Evolutionary conservation across 2,113 vertebrate genomes (phyloP).

Genomic region (Oryzias woworae): DNA sequence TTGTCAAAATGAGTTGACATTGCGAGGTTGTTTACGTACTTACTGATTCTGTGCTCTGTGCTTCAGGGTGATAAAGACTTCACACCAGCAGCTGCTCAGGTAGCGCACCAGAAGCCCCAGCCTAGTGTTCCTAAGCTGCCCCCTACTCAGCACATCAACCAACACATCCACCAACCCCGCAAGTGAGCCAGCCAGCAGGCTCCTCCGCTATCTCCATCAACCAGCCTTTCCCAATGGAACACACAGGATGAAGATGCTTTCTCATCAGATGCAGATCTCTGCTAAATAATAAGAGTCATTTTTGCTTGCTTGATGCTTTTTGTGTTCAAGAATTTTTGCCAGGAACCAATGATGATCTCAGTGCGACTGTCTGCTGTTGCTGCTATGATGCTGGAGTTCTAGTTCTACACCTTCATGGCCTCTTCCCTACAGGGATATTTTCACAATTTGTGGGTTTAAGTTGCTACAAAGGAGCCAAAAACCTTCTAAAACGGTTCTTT

Average conservation of each 20-base stretch:
- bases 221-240: conserved; percentile 60
- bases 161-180: conserved; percentile 97
- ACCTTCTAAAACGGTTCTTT: conserved; percentile 19
- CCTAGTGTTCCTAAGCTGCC: conserved; percentile 89
- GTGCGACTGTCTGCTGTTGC: conserved; percentile 17
- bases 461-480: conserved; percentile 5
- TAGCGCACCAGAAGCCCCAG: conserved; percentile 98
- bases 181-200: conserved; percentile 80
- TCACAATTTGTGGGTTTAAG: conserved; percentile 29
- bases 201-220: conserved; percentile 51
- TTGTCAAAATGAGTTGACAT: no score
- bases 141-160: conserved; percentile 81
- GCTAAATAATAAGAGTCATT: conserved; percentile 30
- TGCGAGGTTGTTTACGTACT: not conserved
- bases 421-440: conserved; percentile 8
- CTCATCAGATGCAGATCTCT: conserved; percentile 49
- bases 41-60: conserved; percentile 14
- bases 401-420: conserved; percentile 36
- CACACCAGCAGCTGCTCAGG: conserved; percentile 94
- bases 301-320: conserved; percentile 20
- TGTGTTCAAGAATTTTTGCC: conserved; percentile 14
- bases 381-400: conserved; percentile 27
- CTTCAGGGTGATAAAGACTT: conserved; percentile 97
- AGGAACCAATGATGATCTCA: conserved; percentile 13
- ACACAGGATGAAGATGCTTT: conserved; percentile 43